Percentiles rank a stretch among this genome's conserved stretches.
These are phyloP conservation scores for Troilus luridus DNA, from an alignment of 2,888 invertebrate species.

Conservation along the genomic window DNA sequence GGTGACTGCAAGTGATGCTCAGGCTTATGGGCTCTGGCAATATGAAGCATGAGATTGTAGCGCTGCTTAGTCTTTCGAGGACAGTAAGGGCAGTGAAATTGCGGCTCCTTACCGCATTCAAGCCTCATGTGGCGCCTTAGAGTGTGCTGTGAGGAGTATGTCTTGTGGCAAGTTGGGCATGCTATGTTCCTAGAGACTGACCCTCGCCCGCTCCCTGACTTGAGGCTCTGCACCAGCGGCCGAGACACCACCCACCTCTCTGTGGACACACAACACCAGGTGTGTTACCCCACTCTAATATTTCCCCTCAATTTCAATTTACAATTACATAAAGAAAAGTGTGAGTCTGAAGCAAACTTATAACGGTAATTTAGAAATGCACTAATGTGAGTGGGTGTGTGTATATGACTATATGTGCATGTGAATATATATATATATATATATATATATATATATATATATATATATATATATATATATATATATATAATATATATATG, in stretches of 20 bases:
- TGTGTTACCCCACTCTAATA: conserved; percentile 52
- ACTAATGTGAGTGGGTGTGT: not conserved
- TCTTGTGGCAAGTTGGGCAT: conserved; percentile 74
- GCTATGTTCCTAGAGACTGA: conserved; percentile 60
- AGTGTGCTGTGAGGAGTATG: conserved; percentile 75
- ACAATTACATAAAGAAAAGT: conserved; percentile 19
- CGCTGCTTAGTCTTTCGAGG: conserved; percentile 67
- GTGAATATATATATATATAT: not conserved
- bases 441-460: not conserved
- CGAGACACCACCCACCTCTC: conserved; percentile 61
- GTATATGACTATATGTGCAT: not conserved
- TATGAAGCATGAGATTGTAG: conserved; percentile 66
- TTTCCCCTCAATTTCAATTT: conserved; percentile 31
- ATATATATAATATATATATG: not conserved
- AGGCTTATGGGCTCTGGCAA: conserved; percentile 65
- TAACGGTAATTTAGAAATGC: conserved; percentile 38
- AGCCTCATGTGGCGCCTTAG: conserved; percentile 74
- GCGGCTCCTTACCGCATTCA: conserved; percentile 69
- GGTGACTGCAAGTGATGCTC: conserved; percentile 62
- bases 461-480: not conserved
- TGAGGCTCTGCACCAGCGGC: conserved; percentile 60
- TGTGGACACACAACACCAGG: conserved; percentile 61
- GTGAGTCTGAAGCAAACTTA: conserved; percentile 56
- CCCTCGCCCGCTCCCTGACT: conserved; percentile 59
- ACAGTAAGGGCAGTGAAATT: conserved; percentile 72